Evolutionary conservation across 2,888 invertebrate species (phyloP).

Genomic region (Leptopilina drosophilae): DNA sequence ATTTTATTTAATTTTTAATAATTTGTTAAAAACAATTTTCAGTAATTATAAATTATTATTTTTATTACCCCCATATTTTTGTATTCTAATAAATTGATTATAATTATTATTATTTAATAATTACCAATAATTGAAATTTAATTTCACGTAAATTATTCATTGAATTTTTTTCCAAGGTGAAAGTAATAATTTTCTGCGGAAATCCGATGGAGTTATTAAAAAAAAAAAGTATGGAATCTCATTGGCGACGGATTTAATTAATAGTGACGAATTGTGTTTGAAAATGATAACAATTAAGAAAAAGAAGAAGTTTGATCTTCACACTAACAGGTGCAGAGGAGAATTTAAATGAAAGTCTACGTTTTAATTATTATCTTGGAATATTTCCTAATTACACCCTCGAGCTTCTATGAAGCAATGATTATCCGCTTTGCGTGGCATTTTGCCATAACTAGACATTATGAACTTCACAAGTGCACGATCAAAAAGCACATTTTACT

Average conservation of each 20-base stretch:
- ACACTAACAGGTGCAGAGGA: neutral
- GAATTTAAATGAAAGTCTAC: constrained; percentile 12
- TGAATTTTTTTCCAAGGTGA: too few species aligned
- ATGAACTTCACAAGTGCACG: constrained; percentile 14
- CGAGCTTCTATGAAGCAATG: constrained; percentile 9
- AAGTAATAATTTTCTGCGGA: too few species aligned
- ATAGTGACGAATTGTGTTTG: neutral
- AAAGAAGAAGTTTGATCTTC: neutral
- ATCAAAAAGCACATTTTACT: constrained; percentile 7
- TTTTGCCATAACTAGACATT: constrained; percentile 17
- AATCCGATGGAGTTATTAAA: too few species aligned
- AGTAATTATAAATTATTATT: too few species aligned
- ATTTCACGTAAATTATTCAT: too few species aligned
- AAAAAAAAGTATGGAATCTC: too few species aligned
- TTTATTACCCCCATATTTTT: too few species aligned
- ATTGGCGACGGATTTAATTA: neutral
- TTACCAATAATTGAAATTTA: too few species aligned
- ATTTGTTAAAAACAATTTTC: too few species aligned
- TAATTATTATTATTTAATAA: too few species aligned
- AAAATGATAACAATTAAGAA: neutral
- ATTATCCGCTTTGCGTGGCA: constrained; percentile 24
- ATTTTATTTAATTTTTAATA: too few species aligned
- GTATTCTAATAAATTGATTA: too few species aligned
- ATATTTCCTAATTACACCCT: constrained; percentile 17
- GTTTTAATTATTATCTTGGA: constrained; percentile 21